Conservation (phyloP, 2,888 invertebrate species). For the Branchinecta sandiegonensis region DNA sequence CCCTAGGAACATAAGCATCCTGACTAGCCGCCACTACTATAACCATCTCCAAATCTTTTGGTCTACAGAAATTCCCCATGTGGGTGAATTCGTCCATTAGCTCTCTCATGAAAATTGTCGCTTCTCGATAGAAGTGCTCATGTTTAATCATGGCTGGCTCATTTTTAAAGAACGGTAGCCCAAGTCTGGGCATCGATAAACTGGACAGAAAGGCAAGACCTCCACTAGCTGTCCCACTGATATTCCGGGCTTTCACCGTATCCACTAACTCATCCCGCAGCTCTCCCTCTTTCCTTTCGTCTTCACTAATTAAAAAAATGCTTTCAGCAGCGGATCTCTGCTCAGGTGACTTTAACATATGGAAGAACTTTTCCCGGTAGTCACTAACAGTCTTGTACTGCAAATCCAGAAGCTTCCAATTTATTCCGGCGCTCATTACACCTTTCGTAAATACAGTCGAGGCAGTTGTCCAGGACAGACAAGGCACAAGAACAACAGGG, state of each 20-base stretch:
- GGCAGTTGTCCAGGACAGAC: slow-evolving; percentile 94
- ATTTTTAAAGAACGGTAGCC: too few relatives aligned
- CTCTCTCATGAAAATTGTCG: slow-evolving; percentile 84
- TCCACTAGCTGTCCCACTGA: too few relatives aligned
- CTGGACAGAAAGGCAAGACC: too few relatives aligned
- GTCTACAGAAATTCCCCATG: slow-evolving; percentile 72
- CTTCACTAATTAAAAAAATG: slow-evolving; percentile 20
- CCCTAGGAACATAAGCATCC: slow-evolving; percentile 61
- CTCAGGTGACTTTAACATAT: slow-evolving; percentile 61
- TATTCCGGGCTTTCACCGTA: too few relatives aligned
- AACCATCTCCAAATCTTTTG: slow-evolving; percentile 70
- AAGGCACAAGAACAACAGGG: slow-evolving; percentile 83
- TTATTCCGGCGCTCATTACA: slow-evolving; percentile 85
- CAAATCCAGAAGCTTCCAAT: slow-evolving; percentile 77
- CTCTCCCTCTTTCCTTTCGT: neutral
- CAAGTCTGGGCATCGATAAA: too few relatives aligned
- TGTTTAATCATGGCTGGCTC: neutral
- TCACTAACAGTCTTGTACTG: slow-evolving; percentile 69
- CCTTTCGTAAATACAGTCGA: slow-evolving; percentile 89
- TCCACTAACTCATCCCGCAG: too few relatives aligned
- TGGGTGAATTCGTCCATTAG: slow-evolving; percentile 99
- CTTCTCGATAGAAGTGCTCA: slow-evolving; percentile 41
- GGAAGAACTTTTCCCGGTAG: slow-evolving; percentile 67
- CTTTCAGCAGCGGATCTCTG: slow-evolving; percentile 34
- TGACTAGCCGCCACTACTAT: slow-evolving; percentile 72